Base-by-base conservation (phyloP, 2,888 invertebrate species). In the Acrobasis consociella region DNA sequence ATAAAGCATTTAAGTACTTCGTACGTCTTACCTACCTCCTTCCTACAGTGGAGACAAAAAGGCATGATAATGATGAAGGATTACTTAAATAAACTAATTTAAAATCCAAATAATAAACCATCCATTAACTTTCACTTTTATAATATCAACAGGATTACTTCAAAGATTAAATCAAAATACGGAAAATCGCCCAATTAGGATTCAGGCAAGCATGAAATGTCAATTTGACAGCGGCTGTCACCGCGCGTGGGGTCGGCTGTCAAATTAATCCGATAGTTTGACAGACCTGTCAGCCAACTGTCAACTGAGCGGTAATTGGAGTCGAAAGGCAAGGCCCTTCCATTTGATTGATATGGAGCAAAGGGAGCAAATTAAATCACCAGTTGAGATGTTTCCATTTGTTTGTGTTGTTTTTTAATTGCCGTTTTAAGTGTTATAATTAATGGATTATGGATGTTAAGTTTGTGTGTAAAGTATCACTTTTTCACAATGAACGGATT, bases 231-330 rank as follows among this genome's bases (percentile, higher is more conserved):
- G 56, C 56, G 42, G 42, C 51, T 51, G 70, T 68, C 69, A 62
- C 56, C 70, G 70, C 78, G 68, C 69, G 87, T 84, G 88, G 83
- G 86, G 86, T 62, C 79, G 82, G 69, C 67, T 67, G 80, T 84
- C 83, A 80, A 71, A 80, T 78, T 83, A 86, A 83, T 83, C 81
- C 73, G 71, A 69, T 69, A 75, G 75, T 77, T 76, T 82, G 82
- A 81, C 84, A 79, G 74, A 72, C 69, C 77, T 84, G 88, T 83
- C 84, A 81, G 70, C 74, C 70, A 69, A 74, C 73, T 81, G 85
- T 85, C 86, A 86, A 77, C 76, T 71, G 70, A 75, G 73, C 77
- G 82, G 79, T 86, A 87, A 86, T 85, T 85, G 80, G 80, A 77
- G 72, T 67, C 66, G 70, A 73, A 73, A 70, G 75, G 75, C 16